Percentiles rank a stretch among this genome's conserved stretches.
These are phyloP conservation scores for Dendrolimus punctatus DNA, from an alignment of 1,140 invertebrate genomes.

Conservation along the genomic window DNA sequence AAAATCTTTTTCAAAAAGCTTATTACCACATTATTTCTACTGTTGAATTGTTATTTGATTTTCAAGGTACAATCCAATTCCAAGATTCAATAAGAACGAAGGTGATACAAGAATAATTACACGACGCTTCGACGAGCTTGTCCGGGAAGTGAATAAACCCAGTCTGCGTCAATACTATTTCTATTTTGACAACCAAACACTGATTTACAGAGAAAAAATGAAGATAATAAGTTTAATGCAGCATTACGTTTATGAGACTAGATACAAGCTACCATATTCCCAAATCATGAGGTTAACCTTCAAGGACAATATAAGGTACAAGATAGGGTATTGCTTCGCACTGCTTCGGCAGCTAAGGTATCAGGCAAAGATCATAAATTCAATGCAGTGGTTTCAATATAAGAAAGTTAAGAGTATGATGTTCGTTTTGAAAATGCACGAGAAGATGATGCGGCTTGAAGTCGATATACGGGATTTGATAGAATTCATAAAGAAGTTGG, in stretches of 20 bases:
- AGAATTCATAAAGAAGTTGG: constrained; percentile 14
- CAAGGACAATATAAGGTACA: constrained; percentile 12
- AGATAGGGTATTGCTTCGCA: constrained; percentile 30
- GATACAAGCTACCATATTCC: constrained; percentile 22
- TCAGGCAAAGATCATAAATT: constrained; percentile 24
- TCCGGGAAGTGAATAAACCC: constrained; percentile 4
- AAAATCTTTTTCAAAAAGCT: too few species aligned
- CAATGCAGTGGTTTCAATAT: constrained; percentile 9
- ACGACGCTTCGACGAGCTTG: constrained; percentile 19
- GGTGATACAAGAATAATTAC: constrained; percentile 18
- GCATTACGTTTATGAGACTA: constrained; percentile 30
- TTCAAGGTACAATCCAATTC: constrained; percentile 6
- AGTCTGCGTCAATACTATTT: constrained; percentile 12
- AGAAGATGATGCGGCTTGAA: constrained; percentile 27
- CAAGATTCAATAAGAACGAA: constrained; percentile 15
- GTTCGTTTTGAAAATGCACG: constrained; percentile 23
- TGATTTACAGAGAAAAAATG: constrained; percentile 12
- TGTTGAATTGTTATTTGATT: too few species aligned
- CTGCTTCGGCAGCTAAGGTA: constrained; percentile 27
- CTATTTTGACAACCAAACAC: constrained; percentile 4
- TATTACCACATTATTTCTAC: too few species aligned
- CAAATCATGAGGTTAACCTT: constrained; percentile 31
- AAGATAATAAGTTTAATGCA: constrained; percentile 21
- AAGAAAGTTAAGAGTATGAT: background rate
- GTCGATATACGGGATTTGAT: constrained; percentile 32